Evolutionary conservation across 1,140 invertebrate species (phyloP).

Genomic region (Aphelinus certus): DNA sequence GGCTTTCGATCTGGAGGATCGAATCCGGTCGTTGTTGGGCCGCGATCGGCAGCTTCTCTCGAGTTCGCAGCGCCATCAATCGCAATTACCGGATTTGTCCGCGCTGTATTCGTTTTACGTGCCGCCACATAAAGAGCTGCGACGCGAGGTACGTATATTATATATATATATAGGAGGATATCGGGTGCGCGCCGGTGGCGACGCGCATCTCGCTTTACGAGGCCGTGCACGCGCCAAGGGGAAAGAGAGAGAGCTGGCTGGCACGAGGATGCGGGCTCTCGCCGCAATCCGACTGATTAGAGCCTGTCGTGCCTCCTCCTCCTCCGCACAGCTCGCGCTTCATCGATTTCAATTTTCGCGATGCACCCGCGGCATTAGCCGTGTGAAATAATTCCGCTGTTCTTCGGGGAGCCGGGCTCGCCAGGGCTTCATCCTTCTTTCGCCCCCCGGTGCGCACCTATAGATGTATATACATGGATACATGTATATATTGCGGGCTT

Average conservation of each 20-base stretch:
- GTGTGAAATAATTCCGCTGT: too few species aligned
- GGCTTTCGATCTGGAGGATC: too few species aligned
- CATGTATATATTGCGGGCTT: too few species aligned
- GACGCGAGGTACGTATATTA: background rate
- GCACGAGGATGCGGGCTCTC: background rate
- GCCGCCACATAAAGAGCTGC: constrained; percentile 12
- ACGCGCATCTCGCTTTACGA: too few species aligned
- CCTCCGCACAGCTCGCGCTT: background rate
- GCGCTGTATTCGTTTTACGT: constrained; percentile 19
- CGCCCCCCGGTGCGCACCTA: too few species aligned
- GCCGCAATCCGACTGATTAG: constrained; percentile 31
- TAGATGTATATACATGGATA: too few species aligned
- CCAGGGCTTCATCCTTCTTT: too few species aligned
- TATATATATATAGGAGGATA: constrained; percentile 9
- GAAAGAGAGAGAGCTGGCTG: too few species aligned
- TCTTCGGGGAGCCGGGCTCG: too few species aligned
- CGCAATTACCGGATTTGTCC: constrained; percentile 24
- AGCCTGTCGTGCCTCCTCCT: background rate
- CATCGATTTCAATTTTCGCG: constrained; percentile 27
- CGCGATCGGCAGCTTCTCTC: too few species aligned
- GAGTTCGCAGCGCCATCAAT: background rate
- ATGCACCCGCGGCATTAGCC: background rate
- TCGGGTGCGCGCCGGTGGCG: background rate
- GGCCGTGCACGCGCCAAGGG: too few species aligned
- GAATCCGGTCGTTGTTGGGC: too few species aligned